Percentiles rank a stretch among this genome's conserved stretches.
phyloP scores from a whole-genome alignment of 2,113 vertebrate genomes.

The Brachirus orientalis region DNA sequence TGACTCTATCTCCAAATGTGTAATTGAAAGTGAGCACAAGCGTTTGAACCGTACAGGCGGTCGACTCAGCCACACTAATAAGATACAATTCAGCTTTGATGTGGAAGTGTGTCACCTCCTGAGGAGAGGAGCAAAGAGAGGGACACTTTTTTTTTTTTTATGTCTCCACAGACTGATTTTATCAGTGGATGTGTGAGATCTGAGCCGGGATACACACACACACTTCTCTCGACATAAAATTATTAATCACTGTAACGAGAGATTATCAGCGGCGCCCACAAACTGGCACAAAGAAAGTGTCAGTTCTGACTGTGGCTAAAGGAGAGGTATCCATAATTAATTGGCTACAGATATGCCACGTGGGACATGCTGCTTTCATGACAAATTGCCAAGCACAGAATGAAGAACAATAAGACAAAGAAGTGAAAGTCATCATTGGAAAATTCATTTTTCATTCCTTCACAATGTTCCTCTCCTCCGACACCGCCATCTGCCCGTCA shows the following conservation, averaged over 20 bases:
- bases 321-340: constrained; percentile 53
- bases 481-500: constrained; percentile 29
- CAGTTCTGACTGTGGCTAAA: constrained; percentile 43
- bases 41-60: constrained; percentile 56
- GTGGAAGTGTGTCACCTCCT: constrained; percentile 74
- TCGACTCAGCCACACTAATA: constrained; percentile 67
- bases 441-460: constrained; percentile 41
- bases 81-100: constrained; percentile 73
- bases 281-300: constrained; percentile 35
- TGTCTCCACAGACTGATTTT: constrained; percentile 43
- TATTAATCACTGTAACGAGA: constrained; percentile 55
- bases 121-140: constrained; percentile 56
- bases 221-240: constrained; percentile 31
- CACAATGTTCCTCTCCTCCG: constrained; percentile 17
- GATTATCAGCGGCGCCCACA: constrained; percentile 33
- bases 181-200: constrained; percentile 43
- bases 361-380: constrained; percentile 38
- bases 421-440: constrained; percentile 32
- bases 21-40: constrained; percentile 70
- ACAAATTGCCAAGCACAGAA: constrained; percentile 43
- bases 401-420: constrained; percentile 39
- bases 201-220: constrained; percentile 12
- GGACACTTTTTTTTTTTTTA: constrained; percentile 20
- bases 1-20: constrained; percentile 56
- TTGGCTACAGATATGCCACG: constrained; percentile 39